Evolutionary conservation across 2,888 invertebrate species (phyloP), one percentile per base, ranked within the genome.

Genomic region (Congeria kusceri): DNA sequence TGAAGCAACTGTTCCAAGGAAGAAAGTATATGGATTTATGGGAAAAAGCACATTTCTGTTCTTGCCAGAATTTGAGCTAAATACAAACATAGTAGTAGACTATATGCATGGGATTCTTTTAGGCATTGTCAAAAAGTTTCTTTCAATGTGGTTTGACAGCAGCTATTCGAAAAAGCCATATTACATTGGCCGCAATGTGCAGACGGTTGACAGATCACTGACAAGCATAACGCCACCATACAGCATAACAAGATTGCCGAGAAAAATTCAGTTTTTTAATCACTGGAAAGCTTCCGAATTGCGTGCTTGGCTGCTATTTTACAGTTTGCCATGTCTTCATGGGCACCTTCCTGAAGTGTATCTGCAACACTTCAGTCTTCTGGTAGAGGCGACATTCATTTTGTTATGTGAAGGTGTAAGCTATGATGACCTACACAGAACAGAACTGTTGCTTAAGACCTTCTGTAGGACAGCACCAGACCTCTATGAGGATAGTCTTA

Each of bases 231-330:
- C 68, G 32, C 81, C 77, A 18, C 81, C 77, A 23, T 66, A 57
- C n/a, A 28, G 58, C 39, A 79, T 79, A 23, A 44, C 28, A 29
- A 71, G 77, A 29, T 29, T 53, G 25, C 84, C 84, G 47, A 61
- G 83, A 23, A 61, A 25, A 28, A 65, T 83, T 13, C 23, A 56
- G 27, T 44, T 66, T 29, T 46, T 73, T 13, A 71, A 80, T 23
- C 75, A 83, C 57, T 85, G 82, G 83, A 85, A 85, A 61, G 82
- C 82, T n/a, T 78, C 85, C n/a, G 85, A 85, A 62, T 73, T 63
- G 32, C 44, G 72, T 20, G 68, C 76, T 13, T 84, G 62, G 29
- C 63, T 84, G 29, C 57, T 84, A 15, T 80, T 67, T 77, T 81
- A 81, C 61, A 49, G 46, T 28, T 56, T 69, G 9, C 65, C 72